Evolutionary conservation across 2,888 invertebrate species (phyloP), one percentile per base, ranked within the genome.

Genomic region (Drosophila kambysellisi): DNA sequence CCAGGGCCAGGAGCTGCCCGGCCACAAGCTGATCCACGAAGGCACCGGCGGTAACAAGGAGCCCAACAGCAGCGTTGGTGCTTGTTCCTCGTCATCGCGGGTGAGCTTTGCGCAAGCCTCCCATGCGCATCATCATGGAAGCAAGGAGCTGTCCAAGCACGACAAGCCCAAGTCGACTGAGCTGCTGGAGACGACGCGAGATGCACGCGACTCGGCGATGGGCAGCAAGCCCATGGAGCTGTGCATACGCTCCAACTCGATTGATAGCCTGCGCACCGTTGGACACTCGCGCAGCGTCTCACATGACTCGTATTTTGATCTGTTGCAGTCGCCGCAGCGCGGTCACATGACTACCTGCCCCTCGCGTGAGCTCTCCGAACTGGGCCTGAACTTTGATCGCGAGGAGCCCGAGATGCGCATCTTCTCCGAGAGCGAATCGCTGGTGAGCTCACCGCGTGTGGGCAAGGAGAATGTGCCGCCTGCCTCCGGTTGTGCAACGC

Each of bases 261-360:
- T 93, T 53, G 93, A 93, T 69, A 93, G 94, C 74, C 83, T 93
- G 20, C 92, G 93, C 32, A 93, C 93, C 0, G 90, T 91, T 8
- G 94, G 93, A 0, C 93, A 93, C 52, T 93, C 94, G n/a, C 91
- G 96, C 56, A 98, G 98, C 0, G 97, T 98, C 0, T 98, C 98
- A 0, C 98, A 98, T 93, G 98, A 98, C 93, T 98, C 98, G 0
- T 98, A 98, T 94, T 98, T 98, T 94, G 98, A 98, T 91, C 79
- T 93, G 74, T 72, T 94, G 62, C 93, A 94, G 72, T 94, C 94
- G 17, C 93, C 94, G 33, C 93, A 93, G 60, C 89, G 93, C 12
- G 92, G 91, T 5, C 91, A 91, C 56, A 76, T 91, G 76, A 92
- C 92, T 60, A 92, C 93, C 17, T 93, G 93, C 67, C 92, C 93